phyloP scores from a whole-genome alignment of 2,888 invertebrate genomes.

The Nemurella pictetii region DNA sequence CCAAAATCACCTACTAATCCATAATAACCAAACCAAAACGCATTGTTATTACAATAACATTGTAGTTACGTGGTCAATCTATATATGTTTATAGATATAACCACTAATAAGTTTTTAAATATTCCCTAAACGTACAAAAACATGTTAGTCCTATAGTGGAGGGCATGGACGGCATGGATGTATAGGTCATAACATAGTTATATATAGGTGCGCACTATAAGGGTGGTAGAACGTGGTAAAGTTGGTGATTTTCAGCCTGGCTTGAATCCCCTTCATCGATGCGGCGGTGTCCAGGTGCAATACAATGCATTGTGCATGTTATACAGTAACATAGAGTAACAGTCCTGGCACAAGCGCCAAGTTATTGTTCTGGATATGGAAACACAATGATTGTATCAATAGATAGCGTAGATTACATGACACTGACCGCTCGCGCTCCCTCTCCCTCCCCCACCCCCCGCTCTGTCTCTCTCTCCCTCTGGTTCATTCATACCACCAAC shows the following conservation, averaged over 20 bases:
- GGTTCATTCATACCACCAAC: too few species aligned
- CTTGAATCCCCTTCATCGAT: not conserved
- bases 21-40: constrained; percentile 8
- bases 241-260: not conserved
- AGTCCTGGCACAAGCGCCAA: not conserved
- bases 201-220: not conserved
- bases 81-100: constrained; percentile 7
- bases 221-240: not conserved
- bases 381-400: not conserved
- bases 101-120: not conserved
- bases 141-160: not conserved
- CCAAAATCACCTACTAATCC: constrained; percentile 11
- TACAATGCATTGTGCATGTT: not conserved
- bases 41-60: constrained; percentile 17
- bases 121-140: not conserved
- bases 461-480: not conserved
- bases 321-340: not conserved
- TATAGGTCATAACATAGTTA: not conserved
- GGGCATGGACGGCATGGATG: not conserved
- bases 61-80: not conserved
- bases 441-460: not conserved
- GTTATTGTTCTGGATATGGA: not conserved
- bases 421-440: not conserved
- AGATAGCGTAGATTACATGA: not conserved
- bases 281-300: not conserved